phyloP scores from a whole-genome alignment of 2,888 invertebrate species.

The Hirtodrosophila histrioides region DNA sequence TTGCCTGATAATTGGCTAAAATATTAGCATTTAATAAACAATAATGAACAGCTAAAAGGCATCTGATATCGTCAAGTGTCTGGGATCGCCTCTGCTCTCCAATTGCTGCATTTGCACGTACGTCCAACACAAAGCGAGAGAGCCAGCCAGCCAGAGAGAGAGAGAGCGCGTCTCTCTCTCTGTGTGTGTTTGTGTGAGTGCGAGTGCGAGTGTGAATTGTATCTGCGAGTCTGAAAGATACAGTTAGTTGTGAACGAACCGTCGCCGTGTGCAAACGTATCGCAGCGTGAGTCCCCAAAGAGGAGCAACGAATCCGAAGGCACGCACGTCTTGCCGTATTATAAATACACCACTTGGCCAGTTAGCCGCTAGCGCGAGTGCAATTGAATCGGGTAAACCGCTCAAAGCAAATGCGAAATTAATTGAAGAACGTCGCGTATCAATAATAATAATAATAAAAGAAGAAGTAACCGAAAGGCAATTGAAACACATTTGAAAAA shows the following conservation, averaged over 20 bases:
- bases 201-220: constrained; percentile 26
- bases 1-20: not conserved
- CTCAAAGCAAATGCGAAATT: constrained; percentile 38
- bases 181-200: constrained; percentile 10
- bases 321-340: constrained; percentile 50
- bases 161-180: too few relatives aligned
- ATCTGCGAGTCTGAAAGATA: constrained; percentile 41
- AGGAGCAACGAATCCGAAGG: constrained; percentile 36
- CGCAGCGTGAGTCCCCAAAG: constrained; percentile 37
- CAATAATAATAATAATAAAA: constrained; percentile 25
- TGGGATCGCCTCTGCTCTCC: constrained; percentile 15
- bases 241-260: constrained; percentile 62
- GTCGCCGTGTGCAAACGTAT: constrained; percentile 52
- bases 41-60: constrained; percentile 14
- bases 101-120: too few relatives aligned
- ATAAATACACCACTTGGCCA: constrained; percentile 43
- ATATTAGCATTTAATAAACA: constrained; percentile 1
- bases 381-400: constrained; percentile 34
- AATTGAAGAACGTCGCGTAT: constrained; percentile 28
- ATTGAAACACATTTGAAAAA: constrained; percentile 19
- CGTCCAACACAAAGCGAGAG: constrained; percentile 2
- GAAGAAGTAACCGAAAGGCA: constrained; percentile 16
- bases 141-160: constrained; percentile 2
- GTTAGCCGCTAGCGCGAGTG: constrained; percentile 38
- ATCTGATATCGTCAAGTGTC: constrained; percentile 27